Base-by-base conservation (phyloP, 53 echinoderm and acorn worm genomes). In the Glandiceps talaboti region DNA sequence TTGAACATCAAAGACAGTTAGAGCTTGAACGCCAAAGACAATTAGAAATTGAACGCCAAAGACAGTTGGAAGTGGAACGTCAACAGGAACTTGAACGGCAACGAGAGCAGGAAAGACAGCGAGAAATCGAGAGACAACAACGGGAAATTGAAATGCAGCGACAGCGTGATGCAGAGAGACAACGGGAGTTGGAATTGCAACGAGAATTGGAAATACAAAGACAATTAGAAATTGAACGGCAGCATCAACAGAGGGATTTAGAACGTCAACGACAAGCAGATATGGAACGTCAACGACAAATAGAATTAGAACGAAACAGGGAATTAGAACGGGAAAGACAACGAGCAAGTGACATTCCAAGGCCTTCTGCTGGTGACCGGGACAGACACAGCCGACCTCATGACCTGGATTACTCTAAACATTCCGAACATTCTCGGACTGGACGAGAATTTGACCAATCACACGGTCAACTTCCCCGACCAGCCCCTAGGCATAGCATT, bases 401-500 rank as follows among this genome's bases (percentile, higher is more conserved):
- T 45, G 64, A 45, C 20, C 20, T 45, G 20, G 64, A 45, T 45
- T 45, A 45, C 64, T 45, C 64, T 45, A 45, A 45, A 45, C 64
- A 45, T 45, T 45, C 64, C 64, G 64, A 45, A 45, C 64, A 45
- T 20, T 45, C 64, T 12, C 64, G 64, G 20, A 20, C 64, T 45
- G 64, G 64, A 6, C 6, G 64, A 45, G 64, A 45, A 6, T 45
- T 45, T 20, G 64, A 45, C 64, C 64, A 6, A 20, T 12, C 64
- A 45, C 64, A 45, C 6, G 64, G 64, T 45, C 64, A 45, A 45
- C 6, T 82, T 29, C 79, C 81, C 1, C 77, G 76, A 75, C 77
- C 83, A 75, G 86, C 87, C 31, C 90, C 90, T 20, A 80, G 92
- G 30, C 93, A 91, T 79, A 74, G 82, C 30, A 92, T 85, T 83